These are phyloP conservation scores for Limnephilus marmoratus DNA, from an alignment of 2,888 invertebrate species.

Conservation along the genomic window DNA sequence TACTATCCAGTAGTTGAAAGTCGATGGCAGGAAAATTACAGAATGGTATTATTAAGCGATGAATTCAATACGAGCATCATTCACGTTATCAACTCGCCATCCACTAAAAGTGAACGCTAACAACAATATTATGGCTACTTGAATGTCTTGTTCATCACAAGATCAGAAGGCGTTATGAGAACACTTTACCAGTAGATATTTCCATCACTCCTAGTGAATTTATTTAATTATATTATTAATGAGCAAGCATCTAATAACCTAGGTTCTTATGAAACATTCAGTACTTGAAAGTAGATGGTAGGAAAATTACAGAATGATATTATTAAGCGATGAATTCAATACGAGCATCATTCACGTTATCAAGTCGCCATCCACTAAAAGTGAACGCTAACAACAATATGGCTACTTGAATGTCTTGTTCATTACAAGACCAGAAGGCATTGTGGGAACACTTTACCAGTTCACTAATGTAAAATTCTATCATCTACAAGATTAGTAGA, in stretches of 20 bases:
- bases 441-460: not conserved
- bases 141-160: conserved; percentile 30
- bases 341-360: not conserved
- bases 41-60: not conserved
- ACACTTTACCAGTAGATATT: not conserved
- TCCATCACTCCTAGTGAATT: no score
- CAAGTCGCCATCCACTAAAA: conserved; percentile 3
- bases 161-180: conserved; percentile 16
- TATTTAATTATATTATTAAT: no score
- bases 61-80: not conserved
- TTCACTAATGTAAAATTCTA: no score
- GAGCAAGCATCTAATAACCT: no score
- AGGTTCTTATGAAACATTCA: not conserved
- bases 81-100: conserved; percentile 2
- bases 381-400: not conserved
- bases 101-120: not conserved
- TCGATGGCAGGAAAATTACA: not conserved
- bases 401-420: conserved; percentile 11
- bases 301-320: not conserved
- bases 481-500: no score
- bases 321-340: not conserved
- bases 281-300: not conserved
- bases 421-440: conserved; percentile 25
- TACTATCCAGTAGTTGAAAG: no score
- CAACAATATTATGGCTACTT: not conserved